Base-by-base conservation (phyloP, 35 echinoderm and acorn worm genomes). In the Apostichopus californicus region DNA sequence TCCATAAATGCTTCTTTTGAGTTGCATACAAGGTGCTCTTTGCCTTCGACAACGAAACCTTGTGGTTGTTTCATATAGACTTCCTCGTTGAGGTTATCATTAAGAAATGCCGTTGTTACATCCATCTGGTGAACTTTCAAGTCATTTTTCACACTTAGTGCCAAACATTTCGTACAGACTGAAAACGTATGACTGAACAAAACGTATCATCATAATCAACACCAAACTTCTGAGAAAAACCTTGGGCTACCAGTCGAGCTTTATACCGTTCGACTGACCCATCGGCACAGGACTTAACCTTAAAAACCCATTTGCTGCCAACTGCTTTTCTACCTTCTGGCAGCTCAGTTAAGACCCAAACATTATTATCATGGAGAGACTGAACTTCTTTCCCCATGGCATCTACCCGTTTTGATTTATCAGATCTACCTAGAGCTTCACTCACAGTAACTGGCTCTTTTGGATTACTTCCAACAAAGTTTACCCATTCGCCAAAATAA, bases 191-290 rank as follows among this genome's bases (percentile, higher is more conserved):
- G 5, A 59, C 55, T 20, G 83, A 56, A 86, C 55, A 59, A 23
- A 88, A 88, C 5, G 56, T 88, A 24, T 88, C 57, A 61, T 88
- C 58, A 64, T 88, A 88, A 61, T 88, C 58, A 9, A 88, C 18
- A 22, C 59, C 57, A 88, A 52, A 52, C 22, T 18, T 68, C 23
- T 88, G 86, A 5, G 86, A 64, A 64, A 15, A 88, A 65, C 86
- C 86, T 88, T 88, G 57, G n/a, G 86, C 86, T 9, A 88, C 86
- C 9, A 88, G 12, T 23, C 86, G 57, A 68, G 86, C 86, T 52
- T 88, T 88, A 55, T 88, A 88, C 3, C 59, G 10, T 22, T 88
- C n/a, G 3, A 68, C 60, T 87, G 55, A 58, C 21, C 11, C 59
- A 21, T 55, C n/a, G n/a, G n/a, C n/a, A n/a, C n/a, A n/a, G n/a